Conservation (phyloP, 2,888 invertebrate genomes). For the Tridacna crocea region DNA sequence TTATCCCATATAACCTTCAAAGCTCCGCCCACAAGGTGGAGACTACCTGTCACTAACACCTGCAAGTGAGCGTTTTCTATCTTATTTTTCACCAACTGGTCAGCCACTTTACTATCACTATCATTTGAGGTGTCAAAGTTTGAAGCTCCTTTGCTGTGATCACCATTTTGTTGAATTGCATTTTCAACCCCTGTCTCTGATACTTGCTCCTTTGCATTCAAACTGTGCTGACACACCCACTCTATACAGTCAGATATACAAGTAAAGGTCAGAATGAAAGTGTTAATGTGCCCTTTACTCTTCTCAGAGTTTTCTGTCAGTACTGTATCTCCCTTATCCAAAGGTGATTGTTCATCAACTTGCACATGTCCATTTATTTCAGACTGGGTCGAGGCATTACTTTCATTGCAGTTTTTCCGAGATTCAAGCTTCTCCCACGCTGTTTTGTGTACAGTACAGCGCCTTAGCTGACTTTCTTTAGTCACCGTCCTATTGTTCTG, state of each 20-base stretch:
- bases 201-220: background rate
- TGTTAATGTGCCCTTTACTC: background rate
- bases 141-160: background rate
- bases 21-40: slow-evolving; percentile 92
- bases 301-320: background rate
- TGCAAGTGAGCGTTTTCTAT: slow-evolving; percentile 80
- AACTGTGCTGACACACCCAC: slow-evolving; percentile 73
- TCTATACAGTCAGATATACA: slow-evolving; percentile 83
- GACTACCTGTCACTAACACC: slow-evolving; percentile 92
- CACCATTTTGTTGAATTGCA: background rate
- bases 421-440: slow-evolving; percentile 80
- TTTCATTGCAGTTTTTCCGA: background rate
- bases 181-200: background rate
- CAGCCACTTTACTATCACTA: background rate
- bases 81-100: slow-evolving; percentile 5
- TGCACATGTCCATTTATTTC: background rate
- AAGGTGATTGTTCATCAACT: background rate
- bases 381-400: background rate
- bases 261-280: background rate
- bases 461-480: slow-evolving; percentile 86
- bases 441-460: slow-evolving; percentile 87
- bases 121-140: background rate
- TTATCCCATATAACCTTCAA: slow-evolving; percentile 83
- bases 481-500: slow-evolving; percentile 87
- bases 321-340: background rate